Evolutionary conservation across 2,113 vertebrate genomes (phyloP), one percentile per base, ranked within the genome.

Genomic region (Sterna hirundo): DNA sequence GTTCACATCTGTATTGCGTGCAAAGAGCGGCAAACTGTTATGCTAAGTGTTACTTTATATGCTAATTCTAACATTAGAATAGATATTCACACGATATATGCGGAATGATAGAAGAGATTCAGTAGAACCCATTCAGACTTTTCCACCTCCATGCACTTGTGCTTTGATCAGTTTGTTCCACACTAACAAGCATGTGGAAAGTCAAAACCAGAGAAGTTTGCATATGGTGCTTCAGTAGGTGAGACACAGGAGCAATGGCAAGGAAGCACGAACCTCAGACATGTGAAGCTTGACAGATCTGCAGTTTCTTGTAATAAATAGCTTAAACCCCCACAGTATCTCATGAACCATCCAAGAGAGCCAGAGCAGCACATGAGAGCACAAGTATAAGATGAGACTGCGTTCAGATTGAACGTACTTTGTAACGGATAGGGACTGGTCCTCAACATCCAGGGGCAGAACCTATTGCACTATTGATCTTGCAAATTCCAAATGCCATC

Each of bases 371-470:
- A 47, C 5, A 8, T 11, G 30, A 38, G 38, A 85, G 9, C 32
- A 27, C 4, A 40, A 46, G 17, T 17, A 36, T 52, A 27, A 61
- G 40, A 65, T 18, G 14, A 46, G 23, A 13, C 16, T 19, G 54
- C 40, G 36, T 36, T 72, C 25, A 70, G 32, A 11, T 7, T 15
- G 8, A 68, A 46, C 7, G 22, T 15, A 14, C 32, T 49, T 80
- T 75, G 19, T 38, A 64, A 66, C 2, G 3, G 13, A 16, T 17
- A 83, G 22, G 13, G 17, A 66, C 29, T 46, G 16, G 10, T 72
- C 46, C 15, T 93, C 51, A 71, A 3, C 0, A 0, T 34, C 51
- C n/a, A 32, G 27, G 22, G n/a, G 22, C 25, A 69, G 62, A 86
- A 58, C 9, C 4, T 64, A 38, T 64, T 55, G 13, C 34, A 7